Evolutionary conservation across 1,140 invertebrate genomes (phyloP), one percentile per base, ranked within the genome.

Genomic region (Sitobion miscanthi): DNA sequence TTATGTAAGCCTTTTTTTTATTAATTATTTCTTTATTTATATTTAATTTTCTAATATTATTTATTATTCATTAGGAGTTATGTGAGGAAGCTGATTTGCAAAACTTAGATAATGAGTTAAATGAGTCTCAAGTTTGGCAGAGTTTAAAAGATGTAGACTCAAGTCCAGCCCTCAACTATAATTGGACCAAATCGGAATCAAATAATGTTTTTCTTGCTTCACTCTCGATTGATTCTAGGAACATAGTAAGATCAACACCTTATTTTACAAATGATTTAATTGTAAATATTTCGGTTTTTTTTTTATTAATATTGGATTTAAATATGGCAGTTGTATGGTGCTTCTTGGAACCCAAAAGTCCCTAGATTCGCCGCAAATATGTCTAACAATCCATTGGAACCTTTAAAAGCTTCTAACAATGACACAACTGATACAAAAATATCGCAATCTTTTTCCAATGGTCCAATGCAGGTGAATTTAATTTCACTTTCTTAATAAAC

Each of bases 361-460:
- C 97, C 97, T 82, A 96, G 97, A 95, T 98, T 97, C 96, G 97
- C 97, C 30, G 97, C 97, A 23, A 98, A 97, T 95, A 95, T 98
- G 87, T 96, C 97, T 94, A 96, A 96, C 91, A 96, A 96, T 93
- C 97, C 97, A 4, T 95, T 98, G 20, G 97, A 98, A 94, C 97
- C 97, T 0, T 96, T 97, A 77, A 97, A 97, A 95, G 96, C 96
- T 93, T 83, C 88, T 83, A 94, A 94, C 54, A 77, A 87, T 21
- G 47, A 87, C 54, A 42, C 88, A 83, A 38, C n/a, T 42, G 57
- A 89, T 54, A 54, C 35, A 85, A 86, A 93, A 42, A 83, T 93
- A 93, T 30, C 91, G 21, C 49, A 82, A 86, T 86, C n/a, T 93
- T 89, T 87, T 89, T 87, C 42, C 52, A 90, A 90, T 45, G 69